These are phyloP conservation scores for Melipona quadrifasciata DNA, from an alignment of 1,140 invertebrate genomes.

Conservation along the genomic window DNA sequence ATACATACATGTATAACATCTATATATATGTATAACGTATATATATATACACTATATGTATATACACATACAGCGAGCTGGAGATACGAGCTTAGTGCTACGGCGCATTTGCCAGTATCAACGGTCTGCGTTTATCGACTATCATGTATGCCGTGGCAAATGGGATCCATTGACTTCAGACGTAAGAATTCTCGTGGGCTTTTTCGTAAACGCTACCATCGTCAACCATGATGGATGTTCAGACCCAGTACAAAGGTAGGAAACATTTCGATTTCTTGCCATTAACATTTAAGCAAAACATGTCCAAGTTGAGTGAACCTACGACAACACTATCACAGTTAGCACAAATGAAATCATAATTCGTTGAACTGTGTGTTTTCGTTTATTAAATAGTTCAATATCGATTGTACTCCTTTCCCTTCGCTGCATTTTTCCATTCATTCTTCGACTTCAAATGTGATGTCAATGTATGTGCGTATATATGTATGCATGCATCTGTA, in stretches of 20 bases:
- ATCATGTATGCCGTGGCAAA: constrained; percentile 64
- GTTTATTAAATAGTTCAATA: background rate
- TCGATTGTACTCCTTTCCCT: background rate
- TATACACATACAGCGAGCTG: background rate
- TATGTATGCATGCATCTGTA: background rate
- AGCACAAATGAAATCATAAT: background rate
- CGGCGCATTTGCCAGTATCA: constrained; percentile 73
- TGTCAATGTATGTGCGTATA: background rate
- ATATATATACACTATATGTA: background rate
- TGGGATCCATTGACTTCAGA: constrained; percentile 60
- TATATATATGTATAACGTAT: background rate
- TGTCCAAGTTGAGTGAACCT: background rate
- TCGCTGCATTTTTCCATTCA: background rate
- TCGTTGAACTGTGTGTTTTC: constrained; percentile 34
- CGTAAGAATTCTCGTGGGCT: constrained; percentile 39
- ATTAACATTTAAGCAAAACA: constrained; percentile 5
- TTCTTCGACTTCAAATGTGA: background rate
- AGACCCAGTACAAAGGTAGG: constrained; percentile 74
- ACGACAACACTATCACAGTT: constrained; percentile 16
- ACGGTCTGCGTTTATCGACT: constrained; percentile 74
- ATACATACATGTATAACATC: background rate
- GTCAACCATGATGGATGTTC: constrained; percentile 70
- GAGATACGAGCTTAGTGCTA: constrained; percentile 57
- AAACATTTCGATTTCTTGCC: background rate
- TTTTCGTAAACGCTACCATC: constrained; percentile 39